Conservation (phyloP, 2,113 vertebrate species). For the Odocoileus hemionus region DNA sequence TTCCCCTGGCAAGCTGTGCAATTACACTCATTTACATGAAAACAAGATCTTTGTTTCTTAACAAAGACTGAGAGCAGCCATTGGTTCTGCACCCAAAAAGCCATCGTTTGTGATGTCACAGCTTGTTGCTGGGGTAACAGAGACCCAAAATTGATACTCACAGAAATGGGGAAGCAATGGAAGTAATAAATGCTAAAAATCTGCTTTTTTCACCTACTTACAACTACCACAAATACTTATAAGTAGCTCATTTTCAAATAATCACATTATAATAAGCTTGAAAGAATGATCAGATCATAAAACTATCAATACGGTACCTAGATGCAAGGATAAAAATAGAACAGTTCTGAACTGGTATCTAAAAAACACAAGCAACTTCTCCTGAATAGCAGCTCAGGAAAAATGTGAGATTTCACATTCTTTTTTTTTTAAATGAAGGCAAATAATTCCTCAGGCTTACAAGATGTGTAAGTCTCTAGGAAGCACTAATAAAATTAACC, state of each 20-base stretch:
- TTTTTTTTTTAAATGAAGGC: neutral
- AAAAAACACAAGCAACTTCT: neutral
- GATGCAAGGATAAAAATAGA: slow-evolving; percentile 6
- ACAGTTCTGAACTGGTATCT: neutral
- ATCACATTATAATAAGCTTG: neutral
- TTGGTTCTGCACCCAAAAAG: slow-evolving; percentile 59
- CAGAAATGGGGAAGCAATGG: slow-evolving; percentile 28
- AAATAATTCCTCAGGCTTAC: neutral
- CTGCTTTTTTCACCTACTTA: neutral
- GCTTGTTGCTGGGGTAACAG: slow-evolving; percentile 72
- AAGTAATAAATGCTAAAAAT: neutral
- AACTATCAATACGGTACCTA: neutral
- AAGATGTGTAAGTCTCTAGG: neutral
- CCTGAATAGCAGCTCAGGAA: neutral
- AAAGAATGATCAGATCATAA: slow-evolving; percentile 22
- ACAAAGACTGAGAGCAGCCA: slow-evolving; percentile 46
- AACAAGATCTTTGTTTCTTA: slow-evolving; percentile 68
- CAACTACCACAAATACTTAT: neutral
- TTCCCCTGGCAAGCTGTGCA: slow-evolving; percentile 21
- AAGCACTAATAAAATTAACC: neutral
- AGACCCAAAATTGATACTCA: slow-evolving; percentile 59
- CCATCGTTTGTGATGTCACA: slow-evolving; percentile 57
- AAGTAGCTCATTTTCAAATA: slow-evolving; percentile 29
- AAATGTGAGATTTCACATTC: neutral
- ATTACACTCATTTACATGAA: slow-evolving; percentile 30